Percentiles rank a stretch among this genome's conserved stretches.
Conservation (phyloP, 2,797 vertebrate genomes). For the Pseudotriccus pelzelni region DNA sequence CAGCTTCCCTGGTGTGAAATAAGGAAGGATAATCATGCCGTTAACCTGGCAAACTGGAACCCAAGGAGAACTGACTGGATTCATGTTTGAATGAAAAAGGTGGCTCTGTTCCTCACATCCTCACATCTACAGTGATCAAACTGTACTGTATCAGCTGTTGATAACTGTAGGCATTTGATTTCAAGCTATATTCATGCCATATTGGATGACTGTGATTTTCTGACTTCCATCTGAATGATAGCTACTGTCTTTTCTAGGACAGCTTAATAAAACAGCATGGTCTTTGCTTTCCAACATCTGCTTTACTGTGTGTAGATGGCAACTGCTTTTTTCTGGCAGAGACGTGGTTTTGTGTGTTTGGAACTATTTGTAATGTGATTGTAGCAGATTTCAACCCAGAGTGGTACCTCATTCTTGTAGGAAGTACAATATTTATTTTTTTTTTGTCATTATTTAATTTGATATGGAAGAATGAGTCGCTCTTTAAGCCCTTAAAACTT, state of each 20-base stretch:
- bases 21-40: not conserved
- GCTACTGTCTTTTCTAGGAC: not conserved
- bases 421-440: not conserved
- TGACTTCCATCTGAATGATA: not conserved
- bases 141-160: not conserved
- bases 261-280: not conserved
- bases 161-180: not conserved
- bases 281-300: not conserved
- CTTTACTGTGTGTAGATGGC: not conserved
- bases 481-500: not conserved
- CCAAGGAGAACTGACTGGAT: not conserved
- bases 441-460: not conserved
- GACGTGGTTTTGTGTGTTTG: not conserved
- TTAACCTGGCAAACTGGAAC: not conserved
- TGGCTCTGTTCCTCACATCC: not conserved
- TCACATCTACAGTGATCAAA: not conserved
- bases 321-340: not conserved
- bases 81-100: not conserved
- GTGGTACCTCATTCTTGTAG: not conserved
- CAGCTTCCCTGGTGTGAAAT: not conserved
- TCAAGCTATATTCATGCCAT: not conserved
- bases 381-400: not conserved
- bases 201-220: not conserved
- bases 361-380: not conserved
- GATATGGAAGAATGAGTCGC: not conserved